These are phyloP conservation scores for Gastracanthus pulcherrimus DNA, from an alignment of 2,888 invertebrate genomes.

Conservation along the genomic window DNA sequence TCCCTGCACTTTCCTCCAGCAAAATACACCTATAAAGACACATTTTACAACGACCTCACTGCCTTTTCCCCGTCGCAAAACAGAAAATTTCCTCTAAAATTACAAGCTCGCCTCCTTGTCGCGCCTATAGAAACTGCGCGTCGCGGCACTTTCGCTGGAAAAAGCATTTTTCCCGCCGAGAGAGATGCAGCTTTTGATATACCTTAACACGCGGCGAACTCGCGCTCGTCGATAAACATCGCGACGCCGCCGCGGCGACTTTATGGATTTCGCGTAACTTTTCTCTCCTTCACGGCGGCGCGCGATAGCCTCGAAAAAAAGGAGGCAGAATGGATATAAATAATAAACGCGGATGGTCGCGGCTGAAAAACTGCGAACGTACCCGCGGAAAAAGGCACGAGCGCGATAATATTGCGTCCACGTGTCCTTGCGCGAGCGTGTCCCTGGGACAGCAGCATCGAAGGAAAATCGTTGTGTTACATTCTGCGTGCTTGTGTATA, in stretches of 20 bases:
- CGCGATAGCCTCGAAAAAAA: not conserved
- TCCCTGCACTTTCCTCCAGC: too few species aligned
- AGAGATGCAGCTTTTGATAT: not conserved
- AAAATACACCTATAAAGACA: not conserved
- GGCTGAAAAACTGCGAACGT: not conserved
- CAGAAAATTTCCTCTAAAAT: conserved; percentile 40
- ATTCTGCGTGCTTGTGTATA: not conserved
- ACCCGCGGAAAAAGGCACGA: not conserved
- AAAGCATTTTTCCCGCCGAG: not conserved
- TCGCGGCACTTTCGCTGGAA: conserved; percentile 10
- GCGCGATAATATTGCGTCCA: not conserved
- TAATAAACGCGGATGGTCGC: not conserved
- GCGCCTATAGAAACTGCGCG: not conserved
- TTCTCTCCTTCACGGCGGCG: not conserved
- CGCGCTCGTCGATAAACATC: not conserved
- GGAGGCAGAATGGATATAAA: not conserved
- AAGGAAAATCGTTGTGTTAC: not conserved
- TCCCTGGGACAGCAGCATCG: not conserved
- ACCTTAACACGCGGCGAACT: not conserved
- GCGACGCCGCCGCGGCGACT: too few species aligned
- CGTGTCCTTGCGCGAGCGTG: not conserved
- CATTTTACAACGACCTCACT: conserved; percentile 44
- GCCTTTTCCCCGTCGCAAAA: conserved; percentile 53
- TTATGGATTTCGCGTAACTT: conserved; percentile 12
- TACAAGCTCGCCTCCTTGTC: conserved; percentile 20